Evolutionary conservation across 1,140 invertebrate genomes (phyloP), one percentile per base, ranked within the genome.

Genomic region (Coelopa frigida): DNA sequence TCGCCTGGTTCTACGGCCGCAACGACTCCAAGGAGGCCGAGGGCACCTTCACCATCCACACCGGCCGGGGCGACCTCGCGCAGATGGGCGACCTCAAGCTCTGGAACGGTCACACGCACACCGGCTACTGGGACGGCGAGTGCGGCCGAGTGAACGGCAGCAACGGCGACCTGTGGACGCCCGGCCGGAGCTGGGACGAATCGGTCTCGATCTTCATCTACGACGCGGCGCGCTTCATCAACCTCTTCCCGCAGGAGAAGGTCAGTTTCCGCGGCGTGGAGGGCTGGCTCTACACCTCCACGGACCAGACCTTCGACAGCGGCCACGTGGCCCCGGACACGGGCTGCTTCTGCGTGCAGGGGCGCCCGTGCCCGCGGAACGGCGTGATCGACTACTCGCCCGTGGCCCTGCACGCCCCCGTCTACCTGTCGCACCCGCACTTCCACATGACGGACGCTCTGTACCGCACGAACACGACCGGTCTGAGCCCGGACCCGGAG

Each of bases 381-480:
- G 80, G 80, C 3, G 70, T 78, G 2, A 68, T 84, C 51, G 81
- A 85, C 60, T 80, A 83, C 22, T 80, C 82, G 0, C 70, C 72
- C n/a, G 84, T 82, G 32, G 76, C 82, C 55, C 83, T 70, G 56
- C 77, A 80, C 7, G 81, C 85, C 10, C 89, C 89, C 0, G 79
- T 85, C 5, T 89, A 84, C 56, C 70, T 91, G 35, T 89, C 89
- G 5, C 81, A 84, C 55, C 89, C 90, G 0, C 90, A 95, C 71
- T 94, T 92, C 72, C 82, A 86, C 58, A 71, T 84, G 49, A 85
- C 82, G 2, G 87, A 91, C 65, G 70, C 76, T 0, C 73, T 60
- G 46, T 84, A 89, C 33, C 53, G 62, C 12, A 50, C 80, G 5
- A 67, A 72, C 12, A 79, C 91, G 3, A 66, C 71, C 0, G 89